These are phyloP conservation scores for Acanthoscelides obtectus DNA, from an alignment of 2,888 invertebrate genomes.

Conservation along the genomic window DNA sequence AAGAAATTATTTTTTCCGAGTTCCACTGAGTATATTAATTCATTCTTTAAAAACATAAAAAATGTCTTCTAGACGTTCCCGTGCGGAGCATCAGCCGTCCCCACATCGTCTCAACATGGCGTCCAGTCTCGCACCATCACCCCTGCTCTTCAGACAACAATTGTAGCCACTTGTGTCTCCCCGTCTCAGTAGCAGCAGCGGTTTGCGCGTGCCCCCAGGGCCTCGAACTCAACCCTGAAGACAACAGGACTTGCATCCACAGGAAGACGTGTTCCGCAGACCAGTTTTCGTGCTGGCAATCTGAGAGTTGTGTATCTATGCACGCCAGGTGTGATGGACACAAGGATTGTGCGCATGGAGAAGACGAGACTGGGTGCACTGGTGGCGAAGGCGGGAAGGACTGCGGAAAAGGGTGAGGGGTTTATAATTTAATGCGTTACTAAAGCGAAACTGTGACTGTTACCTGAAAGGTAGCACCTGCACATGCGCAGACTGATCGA, in stretches of 20 bases:
- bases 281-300: constrained; percentile 48
- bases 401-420: neutral
- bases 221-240: constrained; percentile 48
- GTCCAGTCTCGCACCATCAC: constrained; percentile 45
- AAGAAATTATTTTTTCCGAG: too few species aligned
- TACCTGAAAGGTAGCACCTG: too few species aligned
- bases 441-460: too few species aligned
- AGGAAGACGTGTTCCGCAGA: constrained; percentile 47
- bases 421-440: too few species aligned
- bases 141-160: constrained; percentile 58
- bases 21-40: too few species aligned
- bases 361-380: constrained; percentile 44
- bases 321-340: constrained; percentile 39
- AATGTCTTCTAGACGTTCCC: constrained; percentile 33
- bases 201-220: constrained; percentile 65
- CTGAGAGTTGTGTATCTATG: constrained; percentile 46
- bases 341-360: constrained; percentile 40
- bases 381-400: neutral
- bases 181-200: constrained; percentile 39
- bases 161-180: constrained; percentile 71
- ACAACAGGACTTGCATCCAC: constrained; percentile 56
- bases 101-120: constrained; percentile 52
- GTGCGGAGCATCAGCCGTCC: constrained; percentile 32
- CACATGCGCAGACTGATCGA: too few species aligned
- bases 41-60: too few species aligned